phyloP scores from a whole-genome alignment of 2,888 invertebrate species.

The Phengaris arion region DNA sequence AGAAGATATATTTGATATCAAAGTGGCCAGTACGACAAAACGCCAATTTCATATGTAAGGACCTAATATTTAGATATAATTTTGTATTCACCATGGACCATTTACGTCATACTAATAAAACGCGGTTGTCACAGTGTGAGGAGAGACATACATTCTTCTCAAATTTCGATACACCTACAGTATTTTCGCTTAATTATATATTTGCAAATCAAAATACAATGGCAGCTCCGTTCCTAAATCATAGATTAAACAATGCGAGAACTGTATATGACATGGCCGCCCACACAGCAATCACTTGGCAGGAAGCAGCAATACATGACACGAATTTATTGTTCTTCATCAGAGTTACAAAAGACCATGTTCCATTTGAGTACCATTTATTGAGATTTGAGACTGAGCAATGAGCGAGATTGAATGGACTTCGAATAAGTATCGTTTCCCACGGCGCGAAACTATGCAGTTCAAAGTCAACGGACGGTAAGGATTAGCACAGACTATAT shows the following conservation, averaged over 20 bases:
- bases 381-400: slow-evolving; percentile 33
- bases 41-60: no score
- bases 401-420: slow-evolving; percentile 32
- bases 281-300: slow-evolving; percentile 57
- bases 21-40: no score
- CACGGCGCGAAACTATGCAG: slow-evolving; percentile 42
- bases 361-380: slow-evolving; percentile 38
- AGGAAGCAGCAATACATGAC: slow-evolving; percentile 56
- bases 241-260: slow-evolving; percentile 25
- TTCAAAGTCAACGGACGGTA: slow-evolving; percentile 42
- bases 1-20: no score
- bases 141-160: background rate
- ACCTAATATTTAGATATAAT: no score
- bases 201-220: background rate
- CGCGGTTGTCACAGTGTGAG: no score
- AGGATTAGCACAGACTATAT: slow-evolving; percentile 35
- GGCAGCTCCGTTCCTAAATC: background rate
- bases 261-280: slow-evolving; percentile 45
- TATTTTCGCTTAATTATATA: slow-evolving; percentile 9
- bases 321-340: slow-evolving; percentile 42
- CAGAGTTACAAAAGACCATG: slow-evolving; percentile 42
- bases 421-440: slow-evolving; percentile 38
- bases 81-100: no score
- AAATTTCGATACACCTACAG: background rate
- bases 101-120: no score